Conservation (phyloP, 2,797 vertebrate genomes). For the Pseudochirops cupreus region DNA sequence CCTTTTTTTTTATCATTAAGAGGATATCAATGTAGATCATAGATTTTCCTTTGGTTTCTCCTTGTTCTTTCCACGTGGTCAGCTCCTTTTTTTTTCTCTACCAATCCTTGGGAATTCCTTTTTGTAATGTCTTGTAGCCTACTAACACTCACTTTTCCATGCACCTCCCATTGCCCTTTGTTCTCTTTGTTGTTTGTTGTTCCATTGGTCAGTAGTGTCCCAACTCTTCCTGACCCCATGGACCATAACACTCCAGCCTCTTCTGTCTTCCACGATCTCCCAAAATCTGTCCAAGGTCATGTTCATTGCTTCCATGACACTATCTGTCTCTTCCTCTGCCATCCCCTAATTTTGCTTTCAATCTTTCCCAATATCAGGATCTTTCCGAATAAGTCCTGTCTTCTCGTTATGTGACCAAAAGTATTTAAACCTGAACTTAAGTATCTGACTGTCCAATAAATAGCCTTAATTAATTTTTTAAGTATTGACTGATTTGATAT, state of each 20-base stretch:
- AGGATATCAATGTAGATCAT: neutral
- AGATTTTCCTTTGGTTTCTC: neutral
- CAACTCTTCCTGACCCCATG: neutral
- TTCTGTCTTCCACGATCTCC: neutral
- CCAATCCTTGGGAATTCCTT: neutral
- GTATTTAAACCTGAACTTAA: neutral
- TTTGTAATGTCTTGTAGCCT: neutral
- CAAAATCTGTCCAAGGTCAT: neutral
- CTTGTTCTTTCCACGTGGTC: neutral
- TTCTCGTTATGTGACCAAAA: neutral
- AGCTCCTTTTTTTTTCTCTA: neutral
- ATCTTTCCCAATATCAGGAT: neutral
- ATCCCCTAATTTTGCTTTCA: neutral
- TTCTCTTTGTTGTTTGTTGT: neutral
- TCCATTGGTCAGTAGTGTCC: neutral
- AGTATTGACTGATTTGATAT: neutral
- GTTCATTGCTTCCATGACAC: neutral
- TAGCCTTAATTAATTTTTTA: neutral
- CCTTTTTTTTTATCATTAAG: neutral
- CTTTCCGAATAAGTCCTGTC: neutral
- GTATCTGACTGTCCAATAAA: neutral
- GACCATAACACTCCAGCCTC: neutral
- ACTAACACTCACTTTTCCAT: neutral
- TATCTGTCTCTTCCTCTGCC: neutral
- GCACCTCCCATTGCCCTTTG: neutral